phyloP scores from a whole-genome alignment of 2,888 invertebrate species.

The Tuberolachnus salignus region DNA sequence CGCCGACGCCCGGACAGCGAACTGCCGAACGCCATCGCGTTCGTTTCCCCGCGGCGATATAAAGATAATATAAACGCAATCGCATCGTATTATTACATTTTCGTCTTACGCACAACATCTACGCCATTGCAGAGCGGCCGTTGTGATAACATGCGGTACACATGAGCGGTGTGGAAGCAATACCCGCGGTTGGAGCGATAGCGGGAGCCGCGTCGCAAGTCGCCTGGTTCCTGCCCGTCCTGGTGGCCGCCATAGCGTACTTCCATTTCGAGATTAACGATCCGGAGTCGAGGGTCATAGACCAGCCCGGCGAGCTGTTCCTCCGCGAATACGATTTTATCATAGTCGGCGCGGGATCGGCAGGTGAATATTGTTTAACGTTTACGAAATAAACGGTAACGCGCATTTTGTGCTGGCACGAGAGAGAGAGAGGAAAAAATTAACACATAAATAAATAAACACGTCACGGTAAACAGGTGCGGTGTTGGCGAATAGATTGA shows the following conservation, averaged over 20 bases:
- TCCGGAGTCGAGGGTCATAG: conserved; percentile 79
- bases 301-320: conserved; percentile 70
- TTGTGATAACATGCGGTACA: conserved; percentile 28
- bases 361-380: conserved; percentile 70
- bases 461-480: conserved; percentile 68
- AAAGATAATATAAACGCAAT: no score
- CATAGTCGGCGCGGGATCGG: conserved; percentile 84
- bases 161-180: conserved; percentile 59
- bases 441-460: no score
- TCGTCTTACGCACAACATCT: no score
- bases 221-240: conserved; percentile 81
- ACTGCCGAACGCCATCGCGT: no score
- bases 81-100: no score
- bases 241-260: conserved; percentile 84
- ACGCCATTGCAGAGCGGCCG: neutral
- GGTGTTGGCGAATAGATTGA: conserved; percentile 81
- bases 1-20: neutral
- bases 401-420: no score
- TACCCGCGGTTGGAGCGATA: conserved; percentile 67
- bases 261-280: conserved; percentile 85
- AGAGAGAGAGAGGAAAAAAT: no score
- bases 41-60: no score
- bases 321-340: conserved; percentile 81
- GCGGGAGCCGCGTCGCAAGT: conserved; percentile 74
- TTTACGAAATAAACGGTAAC: no score